Evolutionary conservation across 2,797 vertebrate genomes (phyloP), one percentile per base, ranked within the genome.

Genomic region (Lophotriccus pileatus): DNA sequence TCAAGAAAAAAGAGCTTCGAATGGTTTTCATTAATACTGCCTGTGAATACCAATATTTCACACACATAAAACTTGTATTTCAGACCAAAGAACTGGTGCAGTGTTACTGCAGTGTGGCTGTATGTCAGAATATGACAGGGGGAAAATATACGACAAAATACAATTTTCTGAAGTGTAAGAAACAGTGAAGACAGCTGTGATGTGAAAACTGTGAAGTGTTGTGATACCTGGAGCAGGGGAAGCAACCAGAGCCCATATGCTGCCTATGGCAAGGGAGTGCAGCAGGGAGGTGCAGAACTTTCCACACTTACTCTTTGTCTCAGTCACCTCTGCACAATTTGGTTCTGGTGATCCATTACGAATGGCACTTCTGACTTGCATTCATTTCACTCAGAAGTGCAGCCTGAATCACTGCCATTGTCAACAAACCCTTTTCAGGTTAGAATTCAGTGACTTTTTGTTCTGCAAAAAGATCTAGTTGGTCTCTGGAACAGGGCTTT

Each of bases 11-110:
- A 92, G 69, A 70, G 32, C 59, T 95, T 78, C 10, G n/a, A 60
- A 90, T 78, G 81, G 52, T 93, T 89, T 89, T 89, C 46, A 89
- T 93, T 78, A 94, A 52, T 28, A 20, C 58, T 70, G 53, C 27
- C 17, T 64, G 37, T 2, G 5, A 63, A 81, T 34, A 85, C n/a
- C n/a, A 75, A 0, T 49, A 56, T 39, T 83, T 84, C 80, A 59
- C 27, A 72, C 36, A 55, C 44, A 68, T 14, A 44, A 44, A 89
- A 78, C 22, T 52, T 78, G 53, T 4, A 70, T 67, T 84, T 47
- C 66, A 74, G 73, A 55, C 52, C 34, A 84, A 79, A 46, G 56
- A 75, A 60, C n/a, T 46, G 60, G 9, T 47, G 56, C 17, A 12
- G 36, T 24, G 36, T 76, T 50, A 21, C 9, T 91, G 68, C 60